Evolutionary conservation across 2,888 invertebrate species (phyloP).

Genomic region (Sinopyrophorus schimmeli): DNA sequence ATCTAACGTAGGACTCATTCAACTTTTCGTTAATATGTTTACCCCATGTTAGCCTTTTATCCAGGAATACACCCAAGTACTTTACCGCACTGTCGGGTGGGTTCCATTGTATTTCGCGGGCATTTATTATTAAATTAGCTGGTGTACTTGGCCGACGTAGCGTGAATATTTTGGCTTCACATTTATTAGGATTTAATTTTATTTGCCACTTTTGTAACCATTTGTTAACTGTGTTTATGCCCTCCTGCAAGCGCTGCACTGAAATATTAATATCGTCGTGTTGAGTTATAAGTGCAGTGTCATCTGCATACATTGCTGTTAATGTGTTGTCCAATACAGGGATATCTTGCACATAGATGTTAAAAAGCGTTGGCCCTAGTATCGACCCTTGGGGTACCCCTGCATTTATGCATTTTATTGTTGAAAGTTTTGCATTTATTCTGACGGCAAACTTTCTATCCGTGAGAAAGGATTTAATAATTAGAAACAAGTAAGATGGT

Average conservation of each 20-base stretch:
- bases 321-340: conserved; percentile 1
- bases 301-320: conserved; percentile 6
- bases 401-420: conserved; percentile 5
- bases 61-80: conserved; percentile 2
- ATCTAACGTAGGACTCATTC: neutral
- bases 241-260: neutral
- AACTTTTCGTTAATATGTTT: neutral
- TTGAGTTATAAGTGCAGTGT: conserved; percentile 3
- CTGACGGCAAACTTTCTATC: conserved; percentile 5
- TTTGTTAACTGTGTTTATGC: neutral
- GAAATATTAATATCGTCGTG: neutral
- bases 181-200: conserved; percentile 6
- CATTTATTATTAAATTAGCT: neutral
- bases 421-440: conserved; percentile 5
- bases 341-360: conserved; percentile 2
- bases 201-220: conserved; percentile 8
- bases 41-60: conserved; percentile 5
- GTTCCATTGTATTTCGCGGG: neutral
- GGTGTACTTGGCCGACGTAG: neutral
- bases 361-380: conserved; percentile 1
- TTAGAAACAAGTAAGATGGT: conserved; percentile 1
- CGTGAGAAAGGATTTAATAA: conserved; percentile 4
- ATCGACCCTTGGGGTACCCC: conserved; percentile 5
- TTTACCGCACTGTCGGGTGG: conserved; percentile 3
- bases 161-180: conserved; percentile 8